Percentiles rank a stretch among this genome's conserved stretches.
phyloP scores from a whole-genome alignment of 2,113 vertebrate genomes.

The Odontesthes bonariensis region DNA sequence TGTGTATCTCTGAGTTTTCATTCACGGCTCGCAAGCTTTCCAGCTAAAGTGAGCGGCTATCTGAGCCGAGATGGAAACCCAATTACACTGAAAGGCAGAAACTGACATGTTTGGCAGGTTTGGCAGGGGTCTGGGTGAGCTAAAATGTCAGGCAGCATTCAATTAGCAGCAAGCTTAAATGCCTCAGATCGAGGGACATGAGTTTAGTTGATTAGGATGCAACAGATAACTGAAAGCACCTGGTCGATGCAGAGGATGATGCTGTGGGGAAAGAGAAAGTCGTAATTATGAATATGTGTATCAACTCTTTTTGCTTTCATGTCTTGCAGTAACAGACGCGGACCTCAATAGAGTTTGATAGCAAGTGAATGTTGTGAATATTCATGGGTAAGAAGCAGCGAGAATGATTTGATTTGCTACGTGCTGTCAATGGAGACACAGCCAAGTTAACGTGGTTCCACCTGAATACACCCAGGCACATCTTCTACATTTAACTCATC shows the following conservation, averaged over 20 bases:
- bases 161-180: conserved; percentile 66
- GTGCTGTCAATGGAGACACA: conserved; percentile 28
- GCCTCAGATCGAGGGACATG: conserved; percentile 59
- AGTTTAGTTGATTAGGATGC: conserved; percentile 52
- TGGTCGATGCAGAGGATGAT: conserved; percentile 32
- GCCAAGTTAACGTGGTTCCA: conserved; percentile 23
- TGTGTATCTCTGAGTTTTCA: conserved; percentile 38
- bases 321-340: conserved; percentile 15
- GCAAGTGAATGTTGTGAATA: conserved; percentile 37
- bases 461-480: conserved; percentile 4
- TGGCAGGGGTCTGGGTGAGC: conserved; percentile 31
- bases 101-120: conserved; percentile 69
- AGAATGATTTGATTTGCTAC: conserved; percentile 21
- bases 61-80: conserved; percentile 39
- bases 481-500: conserved; percentile 23
- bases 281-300: conserved; percentile 42
- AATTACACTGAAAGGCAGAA: conserved; percentile 62
- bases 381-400: not conserved
- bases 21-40: not conserved
- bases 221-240: conserved; percentile 59
- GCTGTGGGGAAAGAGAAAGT: not conserved
- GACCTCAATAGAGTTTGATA: conserved; percentile 18
- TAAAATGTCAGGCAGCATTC: conserved; percentile 71
- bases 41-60: conserved; percentile 18
- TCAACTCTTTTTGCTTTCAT: conserved; percentile 35